Percentiles rank a stretch among this genome's conserved stretches.
phyloP scores from a whole-genome alignment of 30 jellyfish, hydroid and myxozoan species.

The Sanderia malayensis region DNA sequence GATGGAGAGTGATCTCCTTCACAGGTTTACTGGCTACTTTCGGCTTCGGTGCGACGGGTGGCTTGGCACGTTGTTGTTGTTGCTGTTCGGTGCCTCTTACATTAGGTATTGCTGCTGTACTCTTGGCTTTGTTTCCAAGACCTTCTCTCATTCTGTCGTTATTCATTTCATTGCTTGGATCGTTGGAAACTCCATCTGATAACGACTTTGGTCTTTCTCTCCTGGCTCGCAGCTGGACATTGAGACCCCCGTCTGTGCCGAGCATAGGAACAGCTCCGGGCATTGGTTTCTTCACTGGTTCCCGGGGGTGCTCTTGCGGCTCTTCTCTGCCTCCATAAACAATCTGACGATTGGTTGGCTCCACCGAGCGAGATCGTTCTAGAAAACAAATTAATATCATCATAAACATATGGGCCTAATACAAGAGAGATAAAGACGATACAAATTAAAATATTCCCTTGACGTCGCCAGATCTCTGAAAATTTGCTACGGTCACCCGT shows the following conservation, averaged over 20 bases:
- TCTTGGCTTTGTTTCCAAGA: slow-evolving; percentile 61
- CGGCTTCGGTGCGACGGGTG: slow-evolving; percentile 96
- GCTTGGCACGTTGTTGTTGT: slow-evolving; percentile 29
- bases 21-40: slow-evolving; percentile 44
- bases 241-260: slow-evolving; percentile 43
- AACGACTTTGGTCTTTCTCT: slow-evolving; percentile 66
- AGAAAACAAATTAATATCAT: neutral
- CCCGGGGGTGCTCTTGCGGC: slow-evolving; percentile 1
- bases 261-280: slow-evolving; percentile 53
- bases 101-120: slow-evolving; percentile 65
- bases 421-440: too few relatives aligned
- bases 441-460: too few relatives aligned
- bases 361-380: neutral
- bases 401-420: too few relatives aligned
- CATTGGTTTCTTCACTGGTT: slow-evolving; percentile 21
- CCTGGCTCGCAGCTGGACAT: slow-evolving; percentile 27
- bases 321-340: neutral
- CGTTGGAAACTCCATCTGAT: slow-evolving; percentile 68
- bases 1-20: slow-evolving; percentile 61
- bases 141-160: slow-evolving; percentile 45
- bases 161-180: slow-evolving; percentile 46
- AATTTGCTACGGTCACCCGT: too few relatives aligned
- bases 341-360: too few relatives aligned
- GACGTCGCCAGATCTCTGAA: too few relatives aligned
- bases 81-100: slow-evolving; percentile 47